These are phyloP conservation scores for Eulemur rubriventer DNA, from an alignment of 2,797 vertebrate genomes.

Conservation along the genomic window DNA sequence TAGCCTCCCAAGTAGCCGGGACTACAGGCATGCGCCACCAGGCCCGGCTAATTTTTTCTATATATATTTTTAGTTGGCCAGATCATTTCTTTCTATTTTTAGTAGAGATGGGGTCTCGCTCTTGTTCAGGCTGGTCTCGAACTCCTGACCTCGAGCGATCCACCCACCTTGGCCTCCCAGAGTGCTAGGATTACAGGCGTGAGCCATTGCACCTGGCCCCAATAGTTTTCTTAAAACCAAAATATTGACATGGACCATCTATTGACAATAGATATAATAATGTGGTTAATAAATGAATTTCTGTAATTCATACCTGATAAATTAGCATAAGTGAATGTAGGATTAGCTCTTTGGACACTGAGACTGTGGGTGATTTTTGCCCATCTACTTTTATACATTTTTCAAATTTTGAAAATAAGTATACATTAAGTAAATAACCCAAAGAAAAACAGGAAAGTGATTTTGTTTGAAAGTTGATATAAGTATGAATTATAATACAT, in stretches of 20 bases:
- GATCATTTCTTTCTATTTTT: too few species aligned
- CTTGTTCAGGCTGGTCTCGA: too few species aligned
- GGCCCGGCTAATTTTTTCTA: too few species aligned
- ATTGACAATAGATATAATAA: background rate
- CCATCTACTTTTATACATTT: background rate
- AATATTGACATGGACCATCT: background rate
- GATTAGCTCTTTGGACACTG: background rate
- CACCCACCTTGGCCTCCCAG: too few species aligned
- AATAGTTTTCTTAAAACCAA: background rate
- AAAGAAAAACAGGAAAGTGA: background rate
- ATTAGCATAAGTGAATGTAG: background rate
- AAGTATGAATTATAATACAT: background rate
- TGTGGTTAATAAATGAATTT: background rate
- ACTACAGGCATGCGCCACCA: too few species aligned
- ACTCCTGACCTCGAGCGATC: too few species aligned
- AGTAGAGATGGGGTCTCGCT: too few species aligned
- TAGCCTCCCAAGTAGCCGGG: too few species aligned
- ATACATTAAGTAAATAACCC: background rate
- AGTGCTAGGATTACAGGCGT: too few species aligned
- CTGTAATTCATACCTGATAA: background rate
- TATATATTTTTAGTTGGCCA: too few species aligned
- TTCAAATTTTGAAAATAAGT: background rate
- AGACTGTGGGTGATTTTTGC: background rate
- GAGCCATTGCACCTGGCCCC: rapidly evolving
- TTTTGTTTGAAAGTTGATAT: background rate